These are phyloP conservation scores for Mimas tiliae DNA, from an alignment of 2,888 invertebrate genomes.

Conservation along the genomic window DNA sequence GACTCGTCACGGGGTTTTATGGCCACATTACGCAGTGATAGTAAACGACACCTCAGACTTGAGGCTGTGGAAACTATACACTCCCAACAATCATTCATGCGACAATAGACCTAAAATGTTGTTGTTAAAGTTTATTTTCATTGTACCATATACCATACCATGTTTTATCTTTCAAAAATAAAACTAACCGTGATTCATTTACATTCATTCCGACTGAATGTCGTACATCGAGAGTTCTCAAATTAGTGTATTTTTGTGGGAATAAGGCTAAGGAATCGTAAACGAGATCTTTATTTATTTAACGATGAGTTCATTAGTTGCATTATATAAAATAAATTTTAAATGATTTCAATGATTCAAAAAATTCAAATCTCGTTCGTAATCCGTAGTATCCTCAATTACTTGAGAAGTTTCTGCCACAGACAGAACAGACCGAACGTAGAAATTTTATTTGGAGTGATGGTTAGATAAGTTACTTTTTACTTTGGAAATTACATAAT, in stretches of 20 bases:
- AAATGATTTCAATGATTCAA: too few relatives aligned
- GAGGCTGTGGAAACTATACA: slow-evolving; percentile 5
- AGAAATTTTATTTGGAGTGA: too few relatives aligned
- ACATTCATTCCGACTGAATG: slow-evolving; percentile 38
- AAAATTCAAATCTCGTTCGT: too few relatives aligned
- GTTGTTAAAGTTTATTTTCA: background rate
- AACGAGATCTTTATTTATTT: background rate
- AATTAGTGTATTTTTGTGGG: slow-evolving; percentile 14
- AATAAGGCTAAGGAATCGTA: background rate
- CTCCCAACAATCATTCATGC: background rate
- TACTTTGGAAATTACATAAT: too few relatives aligned
- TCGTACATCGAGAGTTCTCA: slow-evolving; percentile 31
- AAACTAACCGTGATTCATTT: slow-evolving; percentile 7
- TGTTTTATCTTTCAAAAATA: background rate
- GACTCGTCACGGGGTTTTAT: slow-evolving; percentile 62
- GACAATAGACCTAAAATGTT: background rate
- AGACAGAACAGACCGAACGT: too few relatives aligned
- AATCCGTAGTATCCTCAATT: too few relatives aligned
- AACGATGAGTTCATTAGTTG: slow-evolving; percentile 14
- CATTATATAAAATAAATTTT: background rate
- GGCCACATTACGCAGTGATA: slow-evolving; percentile 49
- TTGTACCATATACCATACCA: background rate
- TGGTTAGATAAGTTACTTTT: too few relatives aligned
- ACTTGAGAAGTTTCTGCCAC: too few relatives aligned
- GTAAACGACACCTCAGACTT: slow-evolving; percentile 52